A percentile compares a stretch with the other conserved stretches of the same genome.
Evolutionary conservation across 2,888 invertebrate species (phyloP).

Genomic region (Hedya salicella): DNA sequence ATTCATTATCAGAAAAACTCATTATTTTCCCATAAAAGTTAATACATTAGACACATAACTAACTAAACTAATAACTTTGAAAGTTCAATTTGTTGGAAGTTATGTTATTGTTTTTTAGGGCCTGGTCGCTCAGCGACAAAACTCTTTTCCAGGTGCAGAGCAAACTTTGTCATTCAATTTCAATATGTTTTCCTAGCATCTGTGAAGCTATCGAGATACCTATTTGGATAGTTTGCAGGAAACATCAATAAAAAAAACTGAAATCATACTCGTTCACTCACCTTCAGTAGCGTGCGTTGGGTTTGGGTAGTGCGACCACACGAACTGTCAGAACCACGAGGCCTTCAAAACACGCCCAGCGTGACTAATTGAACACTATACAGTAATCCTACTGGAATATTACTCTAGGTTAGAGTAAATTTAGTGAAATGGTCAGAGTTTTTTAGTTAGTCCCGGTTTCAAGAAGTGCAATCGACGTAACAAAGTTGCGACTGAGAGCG

Average conservation of each 20-base stretch:
- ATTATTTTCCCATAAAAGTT: too few relatives aligned
- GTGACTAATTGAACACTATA: constrained; percentile 46
- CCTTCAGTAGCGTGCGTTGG: constrained; percentile 75
- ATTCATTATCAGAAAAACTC: too few relatives aligned
- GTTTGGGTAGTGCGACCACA: constrained; percentile 65
- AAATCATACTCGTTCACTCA: constrained; percentile 63
- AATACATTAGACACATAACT: too few relatives aligned
- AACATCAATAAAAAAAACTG: neutral
- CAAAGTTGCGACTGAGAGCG: constrained; percentile 58
- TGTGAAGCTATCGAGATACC: too few relatives aligned
- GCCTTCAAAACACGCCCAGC: constrained; percentile 52
- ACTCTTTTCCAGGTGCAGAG: too few relatives aligned
- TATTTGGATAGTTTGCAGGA: neutral
- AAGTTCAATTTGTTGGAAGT: too few relatives aligned
- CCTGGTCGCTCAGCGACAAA: too few relatives aligned
- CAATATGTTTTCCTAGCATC: too few relatives aligned
- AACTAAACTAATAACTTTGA: too few relatives aligned
- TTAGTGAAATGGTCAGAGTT: constrained; percentile 34
- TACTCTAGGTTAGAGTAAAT: constrained; percentile 45
- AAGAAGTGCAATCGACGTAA: constrained; percentile 54
- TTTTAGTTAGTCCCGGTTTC: constrained; percentile 48
- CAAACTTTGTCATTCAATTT: too few relatives aligned
- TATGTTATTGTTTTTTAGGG: too few relatives aligned
- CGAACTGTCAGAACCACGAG: constrained; percentile 55
- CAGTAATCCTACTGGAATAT: constrained; percentile 46